Evolutionary conservation across 2,888 invertebrate genomes (phyloP), one percentile per base, ranked within the genome.

Genomic region (Synanthedon formicaeformis): DNA sequence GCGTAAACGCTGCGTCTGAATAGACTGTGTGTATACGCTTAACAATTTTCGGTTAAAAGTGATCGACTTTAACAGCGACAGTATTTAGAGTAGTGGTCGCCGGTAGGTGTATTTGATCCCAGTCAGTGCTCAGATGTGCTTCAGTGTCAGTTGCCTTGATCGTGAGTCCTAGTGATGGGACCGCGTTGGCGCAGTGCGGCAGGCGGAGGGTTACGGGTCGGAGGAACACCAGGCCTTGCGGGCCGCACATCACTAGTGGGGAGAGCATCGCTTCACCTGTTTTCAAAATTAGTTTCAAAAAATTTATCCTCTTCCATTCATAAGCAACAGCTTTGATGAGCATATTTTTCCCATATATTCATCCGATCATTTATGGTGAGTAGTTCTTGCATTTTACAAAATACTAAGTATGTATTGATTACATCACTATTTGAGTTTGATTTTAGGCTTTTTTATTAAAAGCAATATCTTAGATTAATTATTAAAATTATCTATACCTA

Each of bases 231-330:
- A 97, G 90, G 61, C 97, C 94, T 86, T 96, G 96, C 23, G 98
- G 98, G 57, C 98, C 97, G 88, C 97, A 98, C 95, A 97, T 96
- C 71, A 98, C 97, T 69, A 97, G 89, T 56, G 97, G 97, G 68
- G 96, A 96, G 67, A 97, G 90, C 90, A 97, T 92, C 58, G 96
- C 95, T 90, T 98, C 97, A 91, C 97, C 96, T 96, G 72, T 61
- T 58, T n/a, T 50, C n/a, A n/a, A 5, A 50, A 34, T 50, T 49
- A 49, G 2, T 5, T n/a, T 45, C 13, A 45, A n/a, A 6, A 11
- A 13, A n/a, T 45, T 45, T 45, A 14, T n/a, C n/a, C n/a, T n/a
- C 13, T 45, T 45, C 6, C n/a, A 45, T 13, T 6, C 14, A 13
- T n/a, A 13, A 45, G 45, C n/a, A 13, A 45, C 13, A 45, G 45